Conservation (phyloP, 2,888 invertebrate species). For the Acronicta alni region DNA sequence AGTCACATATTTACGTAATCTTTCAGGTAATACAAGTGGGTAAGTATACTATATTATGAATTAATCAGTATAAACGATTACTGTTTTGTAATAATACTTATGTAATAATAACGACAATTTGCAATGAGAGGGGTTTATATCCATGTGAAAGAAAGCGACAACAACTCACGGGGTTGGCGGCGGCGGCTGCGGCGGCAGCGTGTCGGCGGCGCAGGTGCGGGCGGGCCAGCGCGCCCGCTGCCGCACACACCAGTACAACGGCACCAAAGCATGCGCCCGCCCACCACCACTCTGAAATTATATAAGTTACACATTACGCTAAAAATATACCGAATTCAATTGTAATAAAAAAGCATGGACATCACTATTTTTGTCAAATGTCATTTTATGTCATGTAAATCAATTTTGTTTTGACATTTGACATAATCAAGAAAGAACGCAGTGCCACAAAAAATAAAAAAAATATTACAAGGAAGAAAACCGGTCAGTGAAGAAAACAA, state of each 20-base stretch:
- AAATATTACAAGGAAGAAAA: no score
- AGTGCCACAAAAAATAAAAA: no score
- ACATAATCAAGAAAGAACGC: no score
- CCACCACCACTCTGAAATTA: slow-evolving; percentile 86
- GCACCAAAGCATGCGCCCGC: slow-evolving; percentile 87
- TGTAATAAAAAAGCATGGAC: not conserved
- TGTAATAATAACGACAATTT: no score
- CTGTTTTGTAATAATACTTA: no score
- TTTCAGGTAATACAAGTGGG: no score
- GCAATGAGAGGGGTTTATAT: slow-evolving; percentile 3
- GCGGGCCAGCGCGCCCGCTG: slow-evolving; percentile 85
- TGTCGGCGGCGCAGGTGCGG: slow-evolving; percentile 82
- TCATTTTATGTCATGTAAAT: no score
- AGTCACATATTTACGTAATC: no score
- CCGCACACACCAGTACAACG: slow-evolving; percentile 81
- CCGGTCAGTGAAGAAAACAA: no score
- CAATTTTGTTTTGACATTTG: no score
- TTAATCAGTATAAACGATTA: no score
- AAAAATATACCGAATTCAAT: not conserved
- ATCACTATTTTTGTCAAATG: not conserved
- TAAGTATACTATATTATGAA: no score
- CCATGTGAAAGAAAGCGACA: slow-evolving; percentile 34
- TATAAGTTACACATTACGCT: slow-evolving; percentile 11
- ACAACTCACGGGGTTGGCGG: slow-evolving; percentile 84
- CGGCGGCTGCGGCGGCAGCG: slow-evolving; percentile 76